These are phyloP conservation scores for Palaemon carinicauda DNA, from an alignment of 1,140 invertebrate genomes.

Conservation along the genomic window DNA sequence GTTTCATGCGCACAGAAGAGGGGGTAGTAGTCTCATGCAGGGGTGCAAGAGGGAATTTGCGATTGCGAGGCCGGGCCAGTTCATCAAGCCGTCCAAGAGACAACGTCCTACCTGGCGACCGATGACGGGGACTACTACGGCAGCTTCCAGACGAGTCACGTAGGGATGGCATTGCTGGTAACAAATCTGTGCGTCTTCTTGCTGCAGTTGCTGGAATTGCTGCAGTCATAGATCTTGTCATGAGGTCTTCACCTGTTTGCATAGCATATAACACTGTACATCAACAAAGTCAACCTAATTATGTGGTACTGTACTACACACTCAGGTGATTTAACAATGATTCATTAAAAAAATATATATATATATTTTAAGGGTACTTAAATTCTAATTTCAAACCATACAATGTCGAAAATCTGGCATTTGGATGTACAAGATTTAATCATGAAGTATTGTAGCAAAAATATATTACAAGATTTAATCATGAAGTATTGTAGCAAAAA, in stretches of 20 bases:
- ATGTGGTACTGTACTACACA: no score
- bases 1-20: slow-evolving; percentile 58
- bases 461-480: no score
- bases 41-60: slow-evolving; percentile 59
- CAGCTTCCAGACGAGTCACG: slow-evolving; percentile 61
- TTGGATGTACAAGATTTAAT: no score
- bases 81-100: slow-evolving; percentile 91
- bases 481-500: no score
- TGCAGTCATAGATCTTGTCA: slow-evolving; percentile 58
- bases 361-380: no score
- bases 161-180: slow-evolving; percentile 81
- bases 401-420: no score
- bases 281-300: not conserved
- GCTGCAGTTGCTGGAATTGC: slow-evolving; percentile 61
- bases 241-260: slow-evolving; percentile 58
- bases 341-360: no score
- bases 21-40: slow-evolving; percentile 61
- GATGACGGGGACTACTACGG: slow-evolving; percentile 56
- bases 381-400: no score
- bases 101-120: slow-evolving; percentile 76
- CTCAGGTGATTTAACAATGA: no score
- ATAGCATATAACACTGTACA: not conserved
- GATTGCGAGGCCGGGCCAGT: slow-evolving; percentile 76
- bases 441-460: no score
- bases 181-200: slow-evolving; percentile 85